Percentiles rank a stretch among this genome's conserved stretches.
Conservation (phyloP, 2,888 invertebrate genomes). For the Eupeodes luniger region DNA sequence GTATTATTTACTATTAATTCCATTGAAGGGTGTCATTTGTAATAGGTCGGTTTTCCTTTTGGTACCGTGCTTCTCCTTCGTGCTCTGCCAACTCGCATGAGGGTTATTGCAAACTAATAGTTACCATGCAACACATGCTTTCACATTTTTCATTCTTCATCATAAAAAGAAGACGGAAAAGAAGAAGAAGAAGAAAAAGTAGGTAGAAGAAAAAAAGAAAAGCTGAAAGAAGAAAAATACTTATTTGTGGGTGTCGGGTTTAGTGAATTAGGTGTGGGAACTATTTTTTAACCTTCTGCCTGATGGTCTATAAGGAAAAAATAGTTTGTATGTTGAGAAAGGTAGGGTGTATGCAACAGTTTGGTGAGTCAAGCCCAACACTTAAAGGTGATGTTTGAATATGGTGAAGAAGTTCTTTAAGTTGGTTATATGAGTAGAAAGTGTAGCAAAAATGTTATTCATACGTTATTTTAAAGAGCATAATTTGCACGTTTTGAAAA, state of each 20-base stretch:
- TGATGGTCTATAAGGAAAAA: neutral
- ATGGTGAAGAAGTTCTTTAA: neutral
- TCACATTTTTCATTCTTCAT: slow-evolving; percentile 31
- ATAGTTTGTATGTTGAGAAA: neutral
- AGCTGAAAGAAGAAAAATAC: neutral
- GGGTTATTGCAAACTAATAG: slow-evolving; percentile 64
- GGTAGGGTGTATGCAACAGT: slow-evolving; percentile 6
- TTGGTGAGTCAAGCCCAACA: neutral
- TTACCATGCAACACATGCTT: slow-evolving; percentile 42
- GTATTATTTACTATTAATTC: slow-evolving; percentile 66
- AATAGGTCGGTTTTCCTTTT: slow-evolving; percentile 28
- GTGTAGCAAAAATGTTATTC: too few species aligned
- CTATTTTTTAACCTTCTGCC: neutral
- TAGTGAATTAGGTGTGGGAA: neutral
- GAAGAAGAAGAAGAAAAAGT: neutral
- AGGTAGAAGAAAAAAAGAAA: neutral
- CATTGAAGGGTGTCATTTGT: slow-evolving; percentile 63
- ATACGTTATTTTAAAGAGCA: too few species aligned
- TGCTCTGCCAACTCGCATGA: slow-evolving; percentile 20
- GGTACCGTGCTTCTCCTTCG: neutral
- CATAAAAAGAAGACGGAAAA: neutral
- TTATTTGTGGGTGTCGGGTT: neutral
- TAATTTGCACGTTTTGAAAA: too few species aligned
- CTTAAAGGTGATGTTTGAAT: neutral
- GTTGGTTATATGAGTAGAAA: too few species aligned